A percentile compares a stretch with the other conserved stretches of the same genome.
These are phyloP conservation scores for human (Homo sapiens) DNA, from an alignment of 2,113 vertebrate genomes.

Conservation along the genomic window GRCh38 chr2:212267001-212267500, in stretches of 20 bases:
- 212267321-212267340: slow-evolving; percentile 5
- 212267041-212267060: slow-evolving; percentile 54
- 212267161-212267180: slow-evolving; percentile 73
- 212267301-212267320: slow-evolving; percentile 60
- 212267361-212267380: slow-evolving; percentile 34
- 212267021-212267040: slow-evolving; percentile 36
- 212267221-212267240: slow-evolving; percentile 68
- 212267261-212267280: slow-evolving; percentile 65
- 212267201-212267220: slow-evolving; percentile 67
- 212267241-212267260: slow-evolving; percentile 29
- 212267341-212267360: background rate
- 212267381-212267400: slow-evolving; percentile 1
- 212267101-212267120: slow-evolving; percentile 61
- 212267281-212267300: slow-evolving; percentile 66
- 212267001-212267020: slow-evolving; percentile 10
- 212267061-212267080: slow-evolving; percentile 57
- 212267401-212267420: slow-evolving; percentile 25
- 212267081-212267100: slow-evolving; percentile 26
- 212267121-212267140: slow-evolving; percentile 49
- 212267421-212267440: background rate
- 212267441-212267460: background rate
- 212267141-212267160: slow-evolving; percentile 59
- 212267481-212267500: background rate
- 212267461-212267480: background rate
- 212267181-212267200: slow-evolving; percentile 67